Conservation (phyloP, 1,140 invertebrate genomes). For the Ectropis grisescens region DNA sequence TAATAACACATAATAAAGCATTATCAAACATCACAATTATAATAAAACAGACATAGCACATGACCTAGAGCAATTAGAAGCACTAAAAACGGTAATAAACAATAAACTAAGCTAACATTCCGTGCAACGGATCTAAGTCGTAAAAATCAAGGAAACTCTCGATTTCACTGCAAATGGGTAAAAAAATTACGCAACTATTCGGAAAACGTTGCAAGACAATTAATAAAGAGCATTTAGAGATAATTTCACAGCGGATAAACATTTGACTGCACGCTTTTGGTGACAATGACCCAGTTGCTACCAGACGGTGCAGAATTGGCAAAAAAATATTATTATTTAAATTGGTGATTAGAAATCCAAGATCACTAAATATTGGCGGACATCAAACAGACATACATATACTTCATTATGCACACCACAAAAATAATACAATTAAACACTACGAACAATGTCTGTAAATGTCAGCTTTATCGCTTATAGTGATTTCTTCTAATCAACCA, state of each 20-base stretch:
- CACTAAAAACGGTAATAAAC: too few relatives aligned
- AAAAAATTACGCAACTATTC: conserved; percentile 44
- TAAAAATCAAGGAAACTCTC: too few relatives aligned
- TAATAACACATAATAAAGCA: too few relatives aligned
- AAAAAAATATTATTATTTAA: neutral
- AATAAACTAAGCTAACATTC: too few relatives aligned
- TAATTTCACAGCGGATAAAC: conserved; percentile 44
- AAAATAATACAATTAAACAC: neutral
- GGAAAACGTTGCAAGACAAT: conserved; percentile 43
- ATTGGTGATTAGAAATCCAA: too few relatives aligned
- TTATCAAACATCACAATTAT: too few relatives aligned
- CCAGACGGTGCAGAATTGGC: neutral
- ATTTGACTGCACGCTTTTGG: conserved; percentile 32
- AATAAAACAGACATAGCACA: too few relatives aligned
- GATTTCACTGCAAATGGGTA: conserved; percentile 16
- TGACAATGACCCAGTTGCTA: conserved; percentile 55
- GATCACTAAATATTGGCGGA: too few relatives aligned
- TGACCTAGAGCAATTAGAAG: too few relatives aligned
- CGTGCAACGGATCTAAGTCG: neutral
- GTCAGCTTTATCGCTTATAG: neutral
- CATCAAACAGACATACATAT: too few relatives aligned
- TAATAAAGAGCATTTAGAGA: conserved; percentile 37
- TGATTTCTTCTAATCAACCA: too few relatives aligned
- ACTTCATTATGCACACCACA: neutral
- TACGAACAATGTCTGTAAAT: conserved; percentile 7